phyloP scores from a whole-genome alignment of 2,797 vertebrate genomes.

The Aulostomus chinensis region DNA sequence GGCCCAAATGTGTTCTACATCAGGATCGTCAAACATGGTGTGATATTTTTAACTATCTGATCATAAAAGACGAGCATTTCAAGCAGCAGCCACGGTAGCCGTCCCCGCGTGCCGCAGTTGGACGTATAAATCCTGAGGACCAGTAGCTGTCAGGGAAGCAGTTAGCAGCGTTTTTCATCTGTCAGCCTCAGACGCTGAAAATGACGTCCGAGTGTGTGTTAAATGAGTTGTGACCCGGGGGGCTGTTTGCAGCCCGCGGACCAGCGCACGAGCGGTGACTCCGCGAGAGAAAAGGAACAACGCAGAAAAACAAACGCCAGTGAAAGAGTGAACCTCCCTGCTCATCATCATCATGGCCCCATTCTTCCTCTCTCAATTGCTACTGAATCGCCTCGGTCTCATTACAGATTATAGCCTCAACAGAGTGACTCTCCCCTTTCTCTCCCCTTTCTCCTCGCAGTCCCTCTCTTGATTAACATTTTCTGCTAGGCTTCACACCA shows the following conservation, averaged over 20 bases:
- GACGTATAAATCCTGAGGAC: conserved; percentile 58
- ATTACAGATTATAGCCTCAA: conserved; percentile 75
- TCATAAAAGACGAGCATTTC: too few relatives aligned
- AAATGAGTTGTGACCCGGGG: conserved; percentile 74
- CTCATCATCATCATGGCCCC: conserved; percentile 73
- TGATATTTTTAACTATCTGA: too few relatives aligned
- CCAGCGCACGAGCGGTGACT: conserved; percentile 46
- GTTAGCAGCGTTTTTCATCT: conserved; percentile 56
- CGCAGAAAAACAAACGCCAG: conserved; percentile 68
- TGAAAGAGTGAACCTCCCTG: conserved; percentile 72
- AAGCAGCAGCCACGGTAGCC: too few relatives aligned
- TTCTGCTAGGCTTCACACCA: conserved; percentile 84
- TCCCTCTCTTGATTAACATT: conserved; percentile 83
- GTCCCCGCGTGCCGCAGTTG: neutral
- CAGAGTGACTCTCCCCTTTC: conserved; percentile 68
- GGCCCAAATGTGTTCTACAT: too few relatives aligned
- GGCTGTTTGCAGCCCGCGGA: conserved; percentile 45
- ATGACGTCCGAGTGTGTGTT: conserved; percentile 62
- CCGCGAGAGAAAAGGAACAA: conserved; percentile 61
- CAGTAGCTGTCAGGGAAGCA: conserved; percentile 40
- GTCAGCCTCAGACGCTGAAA: conserved; percentile 65
- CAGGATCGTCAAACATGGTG: too few relatives aligned
- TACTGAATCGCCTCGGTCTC: conserved; percentile 77
- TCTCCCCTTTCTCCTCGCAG: conserved; percentile 68
- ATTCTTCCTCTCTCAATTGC: conserved; percentile 74